Conservation (phyloP, 1,140 invertebrate genomes). For the Hirudo medicinalis region DNA sequence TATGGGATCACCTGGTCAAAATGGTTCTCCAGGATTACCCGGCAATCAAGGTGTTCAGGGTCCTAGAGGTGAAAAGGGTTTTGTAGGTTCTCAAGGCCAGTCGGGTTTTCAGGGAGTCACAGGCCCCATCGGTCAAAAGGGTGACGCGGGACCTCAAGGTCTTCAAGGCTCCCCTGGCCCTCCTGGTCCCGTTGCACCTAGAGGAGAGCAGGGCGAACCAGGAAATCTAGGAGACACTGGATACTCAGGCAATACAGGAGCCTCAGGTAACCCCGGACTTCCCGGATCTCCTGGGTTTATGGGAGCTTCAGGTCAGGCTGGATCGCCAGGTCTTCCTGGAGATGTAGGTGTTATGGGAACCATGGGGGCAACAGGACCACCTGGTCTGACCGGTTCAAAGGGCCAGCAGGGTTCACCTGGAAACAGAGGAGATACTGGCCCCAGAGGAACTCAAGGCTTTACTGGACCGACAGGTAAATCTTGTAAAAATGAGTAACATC, state of each 20-base stretch:
- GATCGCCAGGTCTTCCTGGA: conserved; percentile 6
- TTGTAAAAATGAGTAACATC: not conserved
- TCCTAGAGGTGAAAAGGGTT: conserved; percentile 43
- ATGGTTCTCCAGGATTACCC: not conserved
- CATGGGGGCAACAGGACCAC: conserved; percentile 10
- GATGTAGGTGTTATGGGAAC: conserved; percentile 1
- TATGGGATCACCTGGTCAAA: not conserved
- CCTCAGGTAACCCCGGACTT: conserved; percentile 3
- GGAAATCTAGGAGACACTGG: conserved; percentile 1
- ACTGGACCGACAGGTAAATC: conserved; percentile 11
- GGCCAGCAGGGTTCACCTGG: conserved; percentile 14
- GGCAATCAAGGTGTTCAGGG: conserved; percentile 15
- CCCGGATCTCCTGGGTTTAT: conserved; percentile 11
- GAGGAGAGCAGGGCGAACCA: not conserved
- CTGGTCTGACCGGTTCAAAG: conserved; percentile 6
- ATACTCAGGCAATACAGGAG: not conserved
- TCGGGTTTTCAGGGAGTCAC: not conserved
- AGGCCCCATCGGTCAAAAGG: not conserved
- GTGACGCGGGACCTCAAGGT: conserved; percentile 11
- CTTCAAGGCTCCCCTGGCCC: conserved; percentile 11
- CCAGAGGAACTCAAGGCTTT: conserved; percentile 18
- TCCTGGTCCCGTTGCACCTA: not conserved
- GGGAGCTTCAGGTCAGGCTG: conserved; percentile 12
- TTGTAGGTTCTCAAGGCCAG: conserved; percentile 24
- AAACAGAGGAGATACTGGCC: conserved; percentile 13